Conservation (phyloP, 2,797 vertebrate species). For the Hemitrygon akajei region DNA sequence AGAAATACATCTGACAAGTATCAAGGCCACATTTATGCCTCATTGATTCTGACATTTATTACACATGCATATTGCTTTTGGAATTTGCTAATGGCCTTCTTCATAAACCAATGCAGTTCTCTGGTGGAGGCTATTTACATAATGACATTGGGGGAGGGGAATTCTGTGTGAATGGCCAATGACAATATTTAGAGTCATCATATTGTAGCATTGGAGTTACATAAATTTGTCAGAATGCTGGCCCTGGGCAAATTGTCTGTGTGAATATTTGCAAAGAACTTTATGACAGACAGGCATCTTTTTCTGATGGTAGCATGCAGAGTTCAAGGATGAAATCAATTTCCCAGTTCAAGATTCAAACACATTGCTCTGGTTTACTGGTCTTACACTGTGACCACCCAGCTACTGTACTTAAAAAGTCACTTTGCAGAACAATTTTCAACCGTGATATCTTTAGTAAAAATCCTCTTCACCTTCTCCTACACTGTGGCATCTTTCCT, state of each 20-base stretch:
- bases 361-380: not conserved
- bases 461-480: not conserved
- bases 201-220: not conserved
- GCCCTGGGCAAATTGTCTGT: not conserved
- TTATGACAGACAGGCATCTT: not conserved
- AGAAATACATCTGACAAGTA: not conserved
- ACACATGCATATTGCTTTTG: not conserved
- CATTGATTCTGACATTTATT: not conserved
- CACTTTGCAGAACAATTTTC: not conserved
- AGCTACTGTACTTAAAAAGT: not conserved
- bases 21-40: not conserved
- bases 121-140: not conserved
- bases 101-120: not conserved
- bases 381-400: not conserved
- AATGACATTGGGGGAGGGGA: not conserved
- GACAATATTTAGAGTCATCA: not conserved
- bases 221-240: not conserved
- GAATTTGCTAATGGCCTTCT: not conserved
- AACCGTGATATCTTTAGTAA: not conserved
- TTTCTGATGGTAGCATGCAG: not conserved
- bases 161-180: not conserved
- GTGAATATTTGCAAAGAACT: not conserved
- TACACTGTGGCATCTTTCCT: not conserved
- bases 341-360: not conserved
- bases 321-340: not conserved